Evolutionary conservation across 2,113 vertebrate species (phyloP).

Genomic region (Ploceus nigricollis): DNA sequence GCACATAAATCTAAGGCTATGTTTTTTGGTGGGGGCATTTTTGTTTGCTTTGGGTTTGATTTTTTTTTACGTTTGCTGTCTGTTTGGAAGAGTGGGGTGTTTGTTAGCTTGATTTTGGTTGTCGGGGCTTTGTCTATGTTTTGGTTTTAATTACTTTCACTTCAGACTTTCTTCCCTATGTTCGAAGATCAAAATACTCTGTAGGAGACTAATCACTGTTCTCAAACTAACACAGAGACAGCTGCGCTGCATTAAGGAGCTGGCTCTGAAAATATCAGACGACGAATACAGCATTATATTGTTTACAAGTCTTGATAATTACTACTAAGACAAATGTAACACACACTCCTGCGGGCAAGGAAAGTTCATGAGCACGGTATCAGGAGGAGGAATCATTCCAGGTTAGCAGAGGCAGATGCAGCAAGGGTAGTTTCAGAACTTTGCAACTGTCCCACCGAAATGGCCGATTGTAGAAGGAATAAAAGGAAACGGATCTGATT

Average conservation of each 20-base stretch:
- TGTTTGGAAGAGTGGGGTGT: background rate
- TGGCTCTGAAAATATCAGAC: background rate
- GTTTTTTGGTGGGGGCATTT: fast-evolving
- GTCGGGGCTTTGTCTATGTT: background rate
- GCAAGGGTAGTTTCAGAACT: background rate
- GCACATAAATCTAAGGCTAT: background rate
- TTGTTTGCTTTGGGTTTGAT: background rate
- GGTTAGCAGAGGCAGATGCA: background rate
- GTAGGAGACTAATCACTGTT: background rate
- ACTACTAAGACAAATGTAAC: background rate
- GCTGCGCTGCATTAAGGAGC: background rate
- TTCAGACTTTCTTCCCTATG: background rate
- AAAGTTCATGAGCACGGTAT: background rate
- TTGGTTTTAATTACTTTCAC: background rate
- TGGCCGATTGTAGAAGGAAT: fast-evolving
- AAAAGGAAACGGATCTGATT: background rate
- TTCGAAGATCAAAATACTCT: background rate
- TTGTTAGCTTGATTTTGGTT: background rate
- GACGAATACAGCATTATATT: background rate
- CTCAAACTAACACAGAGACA: background rate
- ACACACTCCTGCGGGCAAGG: fast-evolving
- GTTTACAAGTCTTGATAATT: background rate
- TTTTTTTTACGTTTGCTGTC: background rate
- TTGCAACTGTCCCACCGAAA: background rate
- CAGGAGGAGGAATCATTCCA: background rate